Conservation (phyloP, 2,888 invertebrate genomes). For the Chrysolina haemoptera region DNA sequence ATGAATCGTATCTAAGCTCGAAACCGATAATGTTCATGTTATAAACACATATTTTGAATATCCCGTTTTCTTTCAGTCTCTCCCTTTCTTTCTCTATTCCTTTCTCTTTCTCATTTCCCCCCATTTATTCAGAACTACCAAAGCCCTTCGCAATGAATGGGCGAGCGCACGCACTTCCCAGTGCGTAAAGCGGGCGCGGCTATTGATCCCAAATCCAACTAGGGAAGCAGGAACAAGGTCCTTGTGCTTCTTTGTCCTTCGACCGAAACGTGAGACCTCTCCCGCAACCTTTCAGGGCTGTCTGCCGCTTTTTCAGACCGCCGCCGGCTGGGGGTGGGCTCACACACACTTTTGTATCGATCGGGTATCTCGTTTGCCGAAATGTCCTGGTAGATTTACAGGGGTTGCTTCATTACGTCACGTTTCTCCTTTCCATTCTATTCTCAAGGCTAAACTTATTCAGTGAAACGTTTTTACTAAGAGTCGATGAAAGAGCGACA, state of each 20-base stretch:
- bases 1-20: background rate
- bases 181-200: conserved; percentile 37
- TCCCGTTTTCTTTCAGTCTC: no score
- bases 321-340: background rate
- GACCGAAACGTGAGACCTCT: conserved; percentile 30
- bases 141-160: conserved; percentile 31
- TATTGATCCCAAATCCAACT: conserved; percentile 51
- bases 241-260: conserved; percentile 48
- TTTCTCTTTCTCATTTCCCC: background rate
- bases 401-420: background rate
- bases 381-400: background rate
- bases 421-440: background rate
- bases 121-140: conserved; percentile 34
- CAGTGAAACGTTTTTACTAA: no score
- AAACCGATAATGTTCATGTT: background rate
- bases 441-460: no score
- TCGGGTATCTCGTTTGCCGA: background rate
- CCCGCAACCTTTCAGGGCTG: conserved; percentile 23
- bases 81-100: background rate
- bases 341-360: conserved; percentile 10
- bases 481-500: no score
- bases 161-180: conserved; percentile 38
- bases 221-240: conserved; percentile 56
- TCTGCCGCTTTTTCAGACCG: conserved; percentile 22
- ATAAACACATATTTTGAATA: background rate